A percentile compares a stretch with the other conserved stretches of the same genome.
Conservation (phyloP, 1,140 invertebrate genomes). For the Chrysomallon squamiferum region DNA sequence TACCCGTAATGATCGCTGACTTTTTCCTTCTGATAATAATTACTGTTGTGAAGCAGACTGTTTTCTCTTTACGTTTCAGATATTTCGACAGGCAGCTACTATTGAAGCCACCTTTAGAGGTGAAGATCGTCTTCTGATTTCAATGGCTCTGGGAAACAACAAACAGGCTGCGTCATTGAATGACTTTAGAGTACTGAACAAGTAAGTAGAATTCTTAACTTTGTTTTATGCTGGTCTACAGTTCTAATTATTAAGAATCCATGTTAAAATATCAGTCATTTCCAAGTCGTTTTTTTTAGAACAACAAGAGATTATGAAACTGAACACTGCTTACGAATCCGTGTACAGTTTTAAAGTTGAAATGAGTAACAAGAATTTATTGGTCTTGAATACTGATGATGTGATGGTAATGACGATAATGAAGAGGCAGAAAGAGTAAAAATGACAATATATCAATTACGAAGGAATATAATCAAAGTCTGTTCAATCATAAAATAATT, state of each 20-base stretch:
- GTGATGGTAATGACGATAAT: no score
- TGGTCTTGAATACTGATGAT: no score
- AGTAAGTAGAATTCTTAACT: constrained; percentile 4
- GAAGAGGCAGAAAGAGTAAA: no score
- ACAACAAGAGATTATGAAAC: background rate
- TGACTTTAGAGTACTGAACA: constrained; percentile 9
- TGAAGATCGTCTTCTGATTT: constrained; percentile 5
- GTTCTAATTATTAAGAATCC: background rate
- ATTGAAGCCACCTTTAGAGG: constrained; percentile 2
- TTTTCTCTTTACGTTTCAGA: no score
- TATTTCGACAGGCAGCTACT: constrained; percentile 10
- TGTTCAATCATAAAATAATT: background rate
- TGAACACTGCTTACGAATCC: background rate
- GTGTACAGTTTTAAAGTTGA: background rate
- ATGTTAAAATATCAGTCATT: background rate
- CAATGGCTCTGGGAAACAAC: constrained; percentile 21
- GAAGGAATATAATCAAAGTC: background rate
- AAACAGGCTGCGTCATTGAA: background rate
- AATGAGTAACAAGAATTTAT: no score
- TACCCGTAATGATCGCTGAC: no score
- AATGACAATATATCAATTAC: no score
- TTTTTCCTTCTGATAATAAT: no score
- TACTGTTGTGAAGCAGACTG: no score
- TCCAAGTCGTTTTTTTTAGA: background rate
- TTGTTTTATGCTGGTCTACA: background rate